Evolutionary conservation across 1,140 invertebrate genomes (phyloP).

Genomic region (Chlorops oryzae): DNA sequence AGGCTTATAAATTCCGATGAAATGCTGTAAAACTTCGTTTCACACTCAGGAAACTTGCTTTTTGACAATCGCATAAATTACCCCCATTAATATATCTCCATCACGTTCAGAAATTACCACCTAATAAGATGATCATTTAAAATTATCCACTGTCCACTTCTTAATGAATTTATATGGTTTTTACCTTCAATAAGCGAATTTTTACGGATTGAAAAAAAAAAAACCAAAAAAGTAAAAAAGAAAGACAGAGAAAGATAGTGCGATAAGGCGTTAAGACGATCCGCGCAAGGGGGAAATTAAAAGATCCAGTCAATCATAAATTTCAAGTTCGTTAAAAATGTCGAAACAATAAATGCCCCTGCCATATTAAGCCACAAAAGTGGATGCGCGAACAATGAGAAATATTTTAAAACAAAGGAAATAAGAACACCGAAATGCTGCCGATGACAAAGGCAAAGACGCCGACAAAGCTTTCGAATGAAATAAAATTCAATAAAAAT

Average conservation of each 20-base stretch:
- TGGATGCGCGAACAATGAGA: conserved; percentile 26
- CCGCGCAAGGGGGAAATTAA: conserved; percentile 15
- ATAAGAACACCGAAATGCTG: conserved; percentile 3
- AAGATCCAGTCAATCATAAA: conserved; percentile 35
- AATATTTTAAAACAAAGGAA: conserved; percentile 30
- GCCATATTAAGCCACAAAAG: conserved; percentile 33
- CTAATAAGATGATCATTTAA: too few relatives aligned
- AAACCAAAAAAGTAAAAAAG: not conserved
- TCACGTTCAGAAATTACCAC: too few relatives aligned
- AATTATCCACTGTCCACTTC: too few relatives aligned
- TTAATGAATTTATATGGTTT: too few relatives aligned
- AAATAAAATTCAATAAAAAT: too few relatives aligned
- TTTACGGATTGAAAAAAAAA: not conserved
- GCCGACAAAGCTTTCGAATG: conserved; percentile 8
- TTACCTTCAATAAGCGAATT: too few relatives aligned
- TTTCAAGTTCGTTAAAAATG: conserved; percentile 44
- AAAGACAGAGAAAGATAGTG: not conserved
- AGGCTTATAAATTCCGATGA: too few relatives aligned
- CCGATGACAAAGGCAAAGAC: conserved; percentile 9
- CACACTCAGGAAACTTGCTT: too few relatives aligned
- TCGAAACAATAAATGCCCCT: conserved; percentile 42
- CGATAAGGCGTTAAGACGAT: not conserved
- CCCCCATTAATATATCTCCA: too few relatives aligned
- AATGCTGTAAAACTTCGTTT: too few relatives aligned
- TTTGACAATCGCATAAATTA: too few relatives aligned